phyloP scores from a whole-genome alignment of 2,113 vertebrate species.

The Anoplopoma fimbria region DNA sequence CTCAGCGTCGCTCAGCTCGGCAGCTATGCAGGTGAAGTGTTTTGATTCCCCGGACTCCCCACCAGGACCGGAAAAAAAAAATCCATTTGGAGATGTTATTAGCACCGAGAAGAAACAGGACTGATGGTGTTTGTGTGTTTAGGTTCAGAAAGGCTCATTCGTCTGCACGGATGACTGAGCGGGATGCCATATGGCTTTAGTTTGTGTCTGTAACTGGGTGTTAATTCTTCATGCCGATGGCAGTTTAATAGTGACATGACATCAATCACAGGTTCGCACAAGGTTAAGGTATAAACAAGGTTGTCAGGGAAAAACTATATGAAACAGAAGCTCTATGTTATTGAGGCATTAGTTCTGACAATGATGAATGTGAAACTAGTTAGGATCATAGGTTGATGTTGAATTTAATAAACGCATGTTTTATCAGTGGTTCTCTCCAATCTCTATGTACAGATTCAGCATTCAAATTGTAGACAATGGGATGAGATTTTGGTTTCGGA shows the following conservation, averaged over 20 bases:
- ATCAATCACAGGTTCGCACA: background rate
- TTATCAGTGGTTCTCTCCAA: background rate
- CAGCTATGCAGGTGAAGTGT: constrained; percentile 44
- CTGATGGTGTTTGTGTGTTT: constrained; percentile 35
- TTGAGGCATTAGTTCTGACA: background rate
- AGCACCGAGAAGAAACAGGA: constrained; percentile 17
- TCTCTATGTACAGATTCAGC: too few species aligned
- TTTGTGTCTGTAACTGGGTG: background rate
- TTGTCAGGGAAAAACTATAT: background rate
- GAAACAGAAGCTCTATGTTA: background rate
- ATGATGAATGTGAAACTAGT: too few species aligned
- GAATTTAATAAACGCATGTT: background rate
- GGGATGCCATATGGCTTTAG: background rate
- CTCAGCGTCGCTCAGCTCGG: background rate
- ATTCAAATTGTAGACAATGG: too few species aligned
- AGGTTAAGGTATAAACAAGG: background rate
- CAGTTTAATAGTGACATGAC: background rate
- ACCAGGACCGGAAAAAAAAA: constrained; percentile 6
- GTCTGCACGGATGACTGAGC: constrained; percentile 27
- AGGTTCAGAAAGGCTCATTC: constrained; percentile 24
- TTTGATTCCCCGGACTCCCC: constrained; percentile 41
- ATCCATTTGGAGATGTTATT: constrained; percentile 42
- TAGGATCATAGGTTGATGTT: background rate
- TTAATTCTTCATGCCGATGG: background rate
- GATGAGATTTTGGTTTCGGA: too few species aligned